Evolutionary conservation across 2,113 vertebrate species (phyloP).

Genomic region (Hepsetus odoe): DNA sequence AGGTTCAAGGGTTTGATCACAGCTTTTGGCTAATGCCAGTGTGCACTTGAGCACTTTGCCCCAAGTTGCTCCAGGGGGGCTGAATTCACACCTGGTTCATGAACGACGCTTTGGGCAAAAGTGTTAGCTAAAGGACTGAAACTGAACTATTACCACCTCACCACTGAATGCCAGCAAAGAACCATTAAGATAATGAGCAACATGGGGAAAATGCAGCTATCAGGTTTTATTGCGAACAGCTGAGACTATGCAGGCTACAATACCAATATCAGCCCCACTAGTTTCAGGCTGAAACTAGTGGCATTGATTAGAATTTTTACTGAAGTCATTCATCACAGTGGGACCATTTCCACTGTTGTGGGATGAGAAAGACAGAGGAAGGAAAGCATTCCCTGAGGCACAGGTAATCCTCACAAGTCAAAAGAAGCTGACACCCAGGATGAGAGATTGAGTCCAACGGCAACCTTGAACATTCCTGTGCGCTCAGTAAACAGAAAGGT

Average conservation of each 20-base stretch:
- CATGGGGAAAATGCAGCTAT: slow-evolving; percentile 32
- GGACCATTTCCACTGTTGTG: not conserved
- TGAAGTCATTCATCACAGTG: not conserved
- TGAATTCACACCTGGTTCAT: not conserved
- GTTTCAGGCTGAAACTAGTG: not conserved
- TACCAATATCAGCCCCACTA: not conserved
- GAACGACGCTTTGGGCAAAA: not conserved
- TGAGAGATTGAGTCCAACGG: slow-evolving; percentile 33
- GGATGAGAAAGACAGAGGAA: not conserved
- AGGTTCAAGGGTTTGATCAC: not conserved
- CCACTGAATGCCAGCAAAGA: not conserved
- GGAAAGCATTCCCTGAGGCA: slow-evolving; percentile 2
- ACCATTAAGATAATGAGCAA: slow-evolving; percentile 26
- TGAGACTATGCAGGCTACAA: slow-evolving; percentile 18
- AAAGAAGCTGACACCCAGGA: slow-evolving; percentile 26
- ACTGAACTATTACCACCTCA: not conserved
- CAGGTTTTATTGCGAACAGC: slow-evolving; percentile 38
- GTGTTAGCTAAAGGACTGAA: not conserved
- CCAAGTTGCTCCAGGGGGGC: not conserved
- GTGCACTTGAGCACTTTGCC: not conserved
- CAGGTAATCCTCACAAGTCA: slow-evolving; percentile 33
- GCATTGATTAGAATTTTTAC: not conserved
- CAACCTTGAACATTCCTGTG: slow-evolving; percentile 32
- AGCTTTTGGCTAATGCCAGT: not conserved
- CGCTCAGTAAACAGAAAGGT: slow-evolving; percentile 42